Base-by-base conservation (phyloP, 2,888 invertebrate genomes). In the Venusia cambrica region DNA sequence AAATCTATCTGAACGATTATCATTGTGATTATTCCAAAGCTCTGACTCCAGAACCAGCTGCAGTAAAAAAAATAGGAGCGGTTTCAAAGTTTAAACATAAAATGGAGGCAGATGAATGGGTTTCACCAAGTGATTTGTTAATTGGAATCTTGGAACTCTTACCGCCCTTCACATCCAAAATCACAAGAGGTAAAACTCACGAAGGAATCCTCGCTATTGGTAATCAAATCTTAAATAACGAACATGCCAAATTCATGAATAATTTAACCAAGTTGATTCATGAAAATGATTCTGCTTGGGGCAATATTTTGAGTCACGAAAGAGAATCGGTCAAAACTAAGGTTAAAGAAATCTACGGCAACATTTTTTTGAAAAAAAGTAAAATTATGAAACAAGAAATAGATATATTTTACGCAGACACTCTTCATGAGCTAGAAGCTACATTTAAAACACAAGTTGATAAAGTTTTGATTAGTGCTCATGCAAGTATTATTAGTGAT, bases 101-200 rank as follows among this genome's bases (percentile, higher is more conserved):
- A 2, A 2, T 20, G 2, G 12, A 11, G 13, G 30, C 42, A 6
- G 54, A 61, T 39, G 54, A 60, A 16, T 87, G 87, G 85, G 49
- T 59, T 21, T 87, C 87, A 17, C 87, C 87, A 4, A 87, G 87
- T 53, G 87, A 87, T 48, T 52, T 69, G 33, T 49, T 87, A 17
- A 73, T 83, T 42, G 79, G 70, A 7, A 64, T 62, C 45, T 25
- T 85, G 41, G 68, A 79, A 26, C 53, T 87, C 4, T 59, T 61
- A 12, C 79, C 84, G 16, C 87, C 87, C 0, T 81, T 85, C 44
- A 87, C 87, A 6, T 83, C 85, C 1, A 85, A 79, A 68, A 76
- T 81, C 33, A 74, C 72, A 6, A 70, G 81, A 59, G 81, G 77
- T 1, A 70, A 56, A 44, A 72, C 85, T 15, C 85, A 87, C 43